Conservation (phyloP, 2,797 vertebrate species). For the Oryzias sinensis region DNA sequence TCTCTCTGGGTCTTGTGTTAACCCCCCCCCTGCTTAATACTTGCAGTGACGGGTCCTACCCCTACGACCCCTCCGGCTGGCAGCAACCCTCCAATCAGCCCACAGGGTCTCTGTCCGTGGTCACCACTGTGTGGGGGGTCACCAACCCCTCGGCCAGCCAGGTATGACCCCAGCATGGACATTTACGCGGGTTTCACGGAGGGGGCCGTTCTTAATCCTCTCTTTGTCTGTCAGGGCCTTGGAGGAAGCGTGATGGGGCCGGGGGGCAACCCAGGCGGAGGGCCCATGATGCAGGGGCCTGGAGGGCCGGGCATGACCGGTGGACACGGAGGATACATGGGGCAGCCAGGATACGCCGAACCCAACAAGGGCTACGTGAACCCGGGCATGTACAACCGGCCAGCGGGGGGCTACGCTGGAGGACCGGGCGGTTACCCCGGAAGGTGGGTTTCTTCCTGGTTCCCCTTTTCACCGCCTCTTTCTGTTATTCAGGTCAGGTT, state of each 20-base stretch:
- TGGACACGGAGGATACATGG: constrained; percentile 78
- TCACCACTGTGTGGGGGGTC: constrained; percentile 93
- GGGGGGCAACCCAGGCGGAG: constrained; percentile 79
- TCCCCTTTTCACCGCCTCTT: background rate
- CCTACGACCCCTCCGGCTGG: constrained; percentile 83
- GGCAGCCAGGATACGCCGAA: constrained; percentile 85
- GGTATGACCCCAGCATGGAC: constrained; percentile 62
- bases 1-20: no score
- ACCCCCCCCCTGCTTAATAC: background rate
- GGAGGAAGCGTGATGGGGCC: constrained; percentile 89
- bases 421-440: constrained; percentile 63
- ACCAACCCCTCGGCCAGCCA: constrained; percentile 91
- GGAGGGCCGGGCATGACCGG: constrained; percentile 81
- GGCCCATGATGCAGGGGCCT: constrained; percentile 83
- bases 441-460: constrained; percentile 49
- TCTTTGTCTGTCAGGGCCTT: constrained; percentile 74
- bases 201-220: no score
- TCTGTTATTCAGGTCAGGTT: no score
- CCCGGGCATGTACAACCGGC: constrained; percentile 82
- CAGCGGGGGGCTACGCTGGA: constrained; percentile 59
- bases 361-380: constrained; percentile 84
- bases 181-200: no score
- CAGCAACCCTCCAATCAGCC: constrained; percentile 89
- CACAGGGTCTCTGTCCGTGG: constrained; percentile 89
- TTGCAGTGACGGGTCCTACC: constrained; percentile 87